Evolutionary conservation across 2,888 invertebrate genomes (phyloP).

Genomic region (Tinea trinotella): DNA sequence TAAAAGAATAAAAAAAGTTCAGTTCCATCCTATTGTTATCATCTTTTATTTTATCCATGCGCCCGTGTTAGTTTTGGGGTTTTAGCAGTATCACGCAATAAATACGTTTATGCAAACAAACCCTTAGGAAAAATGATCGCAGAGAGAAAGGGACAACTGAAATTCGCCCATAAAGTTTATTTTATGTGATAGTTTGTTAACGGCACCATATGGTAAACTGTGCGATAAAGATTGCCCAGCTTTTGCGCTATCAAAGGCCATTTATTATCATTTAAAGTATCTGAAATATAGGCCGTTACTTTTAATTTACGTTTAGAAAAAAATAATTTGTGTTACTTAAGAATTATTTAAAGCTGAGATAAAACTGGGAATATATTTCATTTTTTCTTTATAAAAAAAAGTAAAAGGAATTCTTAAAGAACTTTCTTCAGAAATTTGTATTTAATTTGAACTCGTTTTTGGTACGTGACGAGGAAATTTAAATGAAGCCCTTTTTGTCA

Average conservation of each 20-base stretch:
- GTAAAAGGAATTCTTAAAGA: conserved; percentile 6
- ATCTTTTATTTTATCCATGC: conserved; percentile 8
- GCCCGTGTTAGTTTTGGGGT: conserved; percentile 16
- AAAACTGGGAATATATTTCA: background rate
- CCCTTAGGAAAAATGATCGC: conserved; percentile 9
- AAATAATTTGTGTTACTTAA: background rate
- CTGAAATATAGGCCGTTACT: background rate
- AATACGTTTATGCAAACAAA: conserved; percentile 12
- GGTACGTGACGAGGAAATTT: conserved; percentile 12
- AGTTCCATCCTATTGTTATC: conserved; percentile 7
- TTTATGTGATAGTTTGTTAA: background rate
- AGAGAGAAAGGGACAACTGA: background rate
- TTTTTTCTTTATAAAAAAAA: background rate
- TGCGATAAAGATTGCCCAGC: background rate
- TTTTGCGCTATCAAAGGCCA: background rate
- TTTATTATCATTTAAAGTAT: background rate
- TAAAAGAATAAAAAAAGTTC: conserved; percentile 5
- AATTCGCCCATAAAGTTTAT: background rate
- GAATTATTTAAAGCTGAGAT: background rate
- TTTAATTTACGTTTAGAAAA: background rate
- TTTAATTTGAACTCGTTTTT: conserved; percentile 13
- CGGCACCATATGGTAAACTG: background rate
- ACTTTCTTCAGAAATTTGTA: background rate
- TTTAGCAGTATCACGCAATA: conserved; percentile 7
- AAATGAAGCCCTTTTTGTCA: conserved; percentile 3